Evolutionary conservation across 2,888 invertebrate species (phyloP).

Genomic region (Melitaea athalia): DNA sequence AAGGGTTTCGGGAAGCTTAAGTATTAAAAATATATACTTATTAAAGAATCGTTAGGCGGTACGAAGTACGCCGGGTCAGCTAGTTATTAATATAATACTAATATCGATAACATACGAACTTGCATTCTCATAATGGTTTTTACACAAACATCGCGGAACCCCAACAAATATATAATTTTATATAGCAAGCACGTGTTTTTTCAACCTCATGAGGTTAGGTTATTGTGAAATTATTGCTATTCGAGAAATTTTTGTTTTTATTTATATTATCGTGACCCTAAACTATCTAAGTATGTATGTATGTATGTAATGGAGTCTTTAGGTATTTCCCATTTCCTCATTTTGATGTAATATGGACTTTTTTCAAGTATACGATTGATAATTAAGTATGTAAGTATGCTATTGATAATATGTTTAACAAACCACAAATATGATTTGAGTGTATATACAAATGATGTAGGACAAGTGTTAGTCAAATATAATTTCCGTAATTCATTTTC

Average conservation of each 20-base stretch:
- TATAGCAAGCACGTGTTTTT: not conserved
- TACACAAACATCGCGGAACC: not conserved
- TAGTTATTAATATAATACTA: too few relatives aligned
- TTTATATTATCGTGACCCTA: not conserved
- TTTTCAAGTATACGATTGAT: not conserved
- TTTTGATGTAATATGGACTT: not conserved
- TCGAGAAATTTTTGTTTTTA: not conserved
- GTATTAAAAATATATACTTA: too few relatives aligned
- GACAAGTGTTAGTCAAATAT: too few relatives aligned
- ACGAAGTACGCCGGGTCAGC: too few relatives aligned
- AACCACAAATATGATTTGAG: too few relatives aligned
- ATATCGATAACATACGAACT: too few relatives aligned
- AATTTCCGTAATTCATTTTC: too few relatives aligned
- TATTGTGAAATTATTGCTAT: not conserved
- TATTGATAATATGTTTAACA: not conserved
- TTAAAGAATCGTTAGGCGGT: too few relatives aligned
- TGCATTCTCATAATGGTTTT: not conserved
- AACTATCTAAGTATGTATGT: not conserved
- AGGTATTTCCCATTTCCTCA: not conserved
- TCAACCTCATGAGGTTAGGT: slow-evolving; percentile 2
- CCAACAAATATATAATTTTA: not conserved
- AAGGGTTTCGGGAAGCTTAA: too few relatives aligned
- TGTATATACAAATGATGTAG: too few relatives aligned
- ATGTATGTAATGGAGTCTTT: not conserved
- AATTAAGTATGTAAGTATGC: not conserved